Base-by-base conservation (phyloP, 2,797 vertebrate species). In the Parauchenoglanis ngamensis region DNA sequence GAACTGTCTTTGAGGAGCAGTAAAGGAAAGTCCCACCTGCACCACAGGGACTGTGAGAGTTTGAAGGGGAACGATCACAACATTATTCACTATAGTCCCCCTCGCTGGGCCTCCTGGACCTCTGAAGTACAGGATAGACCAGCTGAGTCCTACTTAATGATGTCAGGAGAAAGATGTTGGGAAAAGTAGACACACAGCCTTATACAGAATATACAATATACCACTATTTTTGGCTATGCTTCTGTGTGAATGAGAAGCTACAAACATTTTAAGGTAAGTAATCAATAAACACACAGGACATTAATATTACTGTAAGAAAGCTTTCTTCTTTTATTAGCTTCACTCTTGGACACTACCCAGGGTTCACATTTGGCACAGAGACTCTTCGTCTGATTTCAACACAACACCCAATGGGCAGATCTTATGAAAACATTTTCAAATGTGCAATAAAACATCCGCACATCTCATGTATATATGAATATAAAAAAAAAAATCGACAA, bases 31-130 rank as follows among this genome's bases (percentile, higher is more conserved):
- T 72, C 87, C 87, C 90, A 87, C 83, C 88, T 88, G 75, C 81
- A 88, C 87, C 87, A 86, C 77, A 79, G 89, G 89, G 91, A 89
- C 87, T 77, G 59, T 61, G 78, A 78, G 65, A 79, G 78, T 75
- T 75, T 88, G 5, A 84, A 89, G 65, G 57, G 75, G 56, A 86
- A 88, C 49, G 80, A 85, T 86, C 70, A 63, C 88, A 88, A 81
- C 59, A 90, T 90, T 91, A 91, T 92, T 89, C 83, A 86, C 57
- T 85, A 84, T 57, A 65, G 68, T 67, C 87, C 70, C 83, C 82
- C 75, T 87, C n/a, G 13, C 79, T 77, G 79, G 86, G 88, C 89
- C 89, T 88, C 87, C 84, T 31, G 59, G 79, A 75, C 83, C 65
- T 87, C 72, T 86, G 57, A 84, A 86, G 79, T 63, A 49, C 46